phyloP scores from a whole-genome alignment of 2,888 invertebrate species.

The Bellardia bayeri region DNA sequence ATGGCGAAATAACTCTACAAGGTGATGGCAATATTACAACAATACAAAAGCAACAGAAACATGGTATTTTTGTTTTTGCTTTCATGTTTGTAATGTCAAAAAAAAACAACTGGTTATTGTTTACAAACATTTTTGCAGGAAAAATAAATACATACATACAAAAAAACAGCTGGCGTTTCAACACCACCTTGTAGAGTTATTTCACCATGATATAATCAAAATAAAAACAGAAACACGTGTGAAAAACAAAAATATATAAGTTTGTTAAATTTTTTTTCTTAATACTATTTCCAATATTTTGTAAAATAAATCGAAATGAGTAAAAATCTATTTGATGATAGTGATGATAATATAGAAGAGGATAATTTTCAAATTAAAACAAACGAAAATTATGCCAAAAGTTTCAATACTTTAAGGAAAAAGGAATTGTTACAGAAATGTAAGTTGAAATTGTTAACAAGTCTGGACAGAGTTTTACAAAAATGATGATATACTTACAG shows the following conservation, averaged over 20 bases:
- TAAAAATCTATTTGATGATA: conserved; percentile 81
- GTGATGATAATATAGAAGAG: conserved; percentile 85
- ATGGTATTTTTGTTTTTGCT: too few relatives aligned
- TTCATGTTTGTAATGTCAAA: too few relatives aligned
- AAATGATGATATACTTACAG: conserved; percentile 74
- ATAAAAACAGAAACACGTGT: conserved; percentile 66
- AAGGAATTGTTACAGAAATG: conserved; percentile 94
- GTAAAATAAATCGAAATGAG: conserved; percentile 75
- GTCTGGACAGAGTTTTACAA: neutral
- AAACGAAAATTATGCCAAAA: conserved; percentile 92
- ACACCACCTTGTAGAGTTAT: too few relatives aligned
- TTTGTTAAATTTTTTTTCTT: conserved; percentile 4
- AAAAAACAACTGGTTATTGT: too few relatives aligned
- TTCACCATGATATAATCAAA: too few relatives aligned
- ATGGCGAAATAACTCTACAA: too few relatives aligned
- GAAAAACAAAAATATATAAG: neutral
- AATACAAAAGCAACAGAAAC: too few relatives aligned
- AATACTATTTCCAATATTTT: neutral
- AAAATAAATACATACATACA: too few relatives aligned
- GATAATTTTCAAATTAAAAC: conserved; percentile 86
- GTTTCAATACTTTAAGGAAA: conserved; percentile 92
- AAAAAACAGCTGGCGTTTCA: too few relatives aligned
- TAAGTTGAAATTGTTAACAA: conserved; percentile 83
- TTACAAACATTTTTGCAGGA: too few relatives aligned
- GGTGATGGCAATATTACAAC: too few relatives aligned